Evolutionary conservation across 2,888 invertebrate species (phyloP), one percentile per base, ranked within the genome.

Genomic region (Lasioglossum oenotherae): DNA sequence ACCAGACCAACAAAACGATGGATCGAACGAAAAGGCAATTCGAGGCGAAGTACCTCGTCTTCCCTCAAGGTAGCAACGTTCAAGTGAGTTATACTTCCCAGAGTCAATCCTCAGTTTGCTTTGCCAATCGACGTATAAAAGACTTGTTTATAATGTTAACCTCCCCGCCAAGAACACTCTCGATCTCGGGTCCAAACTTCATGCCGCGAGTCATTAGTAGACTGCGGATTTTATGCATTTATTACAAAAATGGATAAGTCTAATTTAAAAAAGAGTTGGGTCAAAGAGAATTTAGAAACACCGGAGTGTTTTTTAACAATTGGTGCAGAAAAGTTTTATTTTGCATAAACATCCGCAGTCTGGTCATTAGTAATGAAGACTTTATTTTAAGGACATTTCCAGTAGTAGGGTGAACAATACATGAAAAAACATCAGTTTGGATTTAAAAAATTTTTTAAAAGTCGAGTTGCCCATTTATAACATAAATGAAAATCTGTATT

Each of bases 1-100:
- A 77, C 16, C 64, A 64, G 16, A 12, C 67, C 49, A 84, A 86
- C 41, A 49, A 49, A 4, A 80, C 74, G 41, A 10, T 80, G 2
- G 74, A 8, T 16, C 81, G 91, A 80, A 74, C 80, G 49, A 90
- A 87, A 75, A 87, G 92, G 60, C 91, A 89, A 46, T 85, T 90
- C 19, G 87, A 49, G 1, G 74, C 74, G 88, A 95, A 96, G 87
- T 97, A 96, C 91, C 93, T 97, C 53, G 93, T 96, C 79, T 97
- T 97, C 93, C 96, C 96, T 0, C 96, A 96, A 95, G 97, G 97
- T 76, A 96, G 96, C 91, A 97, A 97, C 49, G 95, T 97, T 79
- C 97, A 97, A 93, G 95, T 97, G 87, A 96, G 96, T 96, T 12
- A 6, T 27, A 44, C 5, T 38, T 71, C 8, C n/a, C 27, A 23